phyloP scores from a whole-genome alignment of 2,797 vertebrate species.

The Dryobates pubescens region DNA sequence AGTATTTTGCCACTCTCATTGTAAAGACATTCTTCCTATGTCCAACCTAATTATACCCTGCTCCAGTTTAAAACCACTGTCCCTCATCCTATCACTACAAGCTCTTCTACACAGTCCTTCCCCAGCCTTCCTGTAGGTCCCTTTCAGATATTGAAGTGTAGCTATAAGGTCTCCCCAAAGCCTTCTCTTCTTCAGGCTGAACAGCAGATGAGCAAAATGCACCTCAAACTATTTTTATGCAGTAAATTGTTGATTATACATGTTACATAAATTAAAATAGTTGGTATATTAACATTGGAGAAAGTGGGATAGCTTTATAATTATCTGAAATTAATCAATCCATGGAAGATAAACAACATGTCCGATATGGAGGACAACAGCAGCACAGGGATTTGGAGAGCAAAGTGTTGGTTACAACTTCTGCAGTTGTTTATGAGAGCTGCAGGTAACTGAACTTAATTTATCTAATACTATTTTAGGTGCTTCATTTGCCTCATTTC shows the following conservation, averaged over 20 bases:
- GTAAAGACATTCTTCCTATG: too few species aligned
- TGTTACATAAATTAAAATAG: not conserved
- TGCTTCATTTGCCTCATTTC: not conserved
- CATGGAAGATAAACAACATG: not conserved
- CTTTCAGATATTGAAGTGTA: too few species aligned
- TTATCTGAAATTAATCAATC: not conserved
- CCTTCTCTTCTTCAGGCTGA: not conserved
- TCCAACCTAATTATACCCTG: too few species aligned
- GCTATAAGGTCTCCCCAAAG: not conserved
- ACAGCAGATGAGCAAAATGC: not conserved
- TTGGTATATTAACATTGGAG: not conserved
- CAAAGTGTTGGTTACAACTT: not conserved
- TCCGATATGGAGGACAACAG: not conserved
- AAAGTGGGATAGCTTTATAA: not conserved
- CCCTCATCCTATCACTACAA: too few species aligned
- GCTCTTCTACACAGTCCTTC: too few species aligned
- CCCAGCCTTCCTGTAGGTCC: too few species aligned
- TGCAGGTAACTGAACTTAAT: not conserved
- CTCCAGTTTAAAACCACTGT: too few species aligned
- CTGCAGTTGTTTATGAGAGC: not conserved
- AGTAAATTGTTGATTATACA: not conserved
- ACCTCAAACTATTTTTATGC: not conserved
- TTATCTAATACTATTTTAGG: not conserved
- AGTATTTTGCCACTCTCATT: too few species aligned
- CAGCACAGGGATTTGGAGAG: not conserved